A percentile compares a stretch with the other conserved stretches of the same genome.
Conservation (phyloP, 2,888 invertebrate genomes). For the Agrochola lychnidis region DNA sequence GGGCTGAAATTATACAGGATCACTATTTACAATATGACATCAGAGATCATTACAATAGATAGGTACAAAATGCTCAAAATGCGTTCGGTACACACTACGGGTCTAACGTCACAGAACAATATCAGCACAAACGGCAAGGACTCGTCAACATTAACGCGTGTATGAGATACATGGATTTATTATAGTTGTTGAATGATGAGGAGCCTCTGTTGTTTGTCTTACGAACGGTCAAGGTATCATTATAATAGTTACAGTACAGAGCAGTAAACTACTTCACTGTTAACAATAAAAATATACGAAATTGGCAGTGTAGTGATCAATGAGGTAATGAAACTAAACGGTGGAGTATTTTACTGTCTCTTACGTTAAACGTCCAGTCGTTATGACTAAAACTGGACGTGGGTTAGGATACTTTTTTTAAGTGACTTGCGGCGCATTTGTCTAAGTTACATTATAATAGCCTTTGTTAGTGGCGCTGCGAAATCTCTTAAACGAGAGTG, state of each 20-base stretch:
- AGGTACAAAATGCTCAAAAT: constrained; percentile 63
- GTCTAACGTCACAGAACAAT: constrained; percentile 47
- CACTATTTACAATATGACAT: constrained; percentile 69
- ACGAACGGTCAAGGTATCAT: constrained; percentile 29
- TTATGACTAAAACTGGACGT: constrained; percentile 10
- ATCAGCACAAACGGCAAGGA: constrained; percentile 48
- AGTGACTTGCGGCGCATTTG: constrained; percentile 28
- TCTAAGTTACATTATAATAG: constrained; percentile 32
- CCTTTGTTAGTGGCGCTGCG: constrained; percentile 9
- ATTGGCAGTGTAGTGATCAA: constrained; percentile 67
- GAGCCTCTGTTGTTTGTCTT: constrained; percentile 49
- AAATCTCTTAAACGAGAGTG: constrained; percentile 26
- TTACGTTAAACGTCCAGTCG: constrained; percentile 30
- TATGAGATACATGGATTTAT: constrained; percentile 55
- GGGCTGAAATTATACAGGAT: constrained; percentile 65
- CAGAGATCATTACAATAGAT: constrained; percentile 69
- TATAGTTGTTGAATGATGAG: constrained; percentile 48
- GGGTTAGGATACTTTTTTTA: constrained; percentile 22
- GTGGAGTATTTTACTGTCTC: constrained; percentile 58
- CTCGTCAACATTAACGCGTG: constrained; percentile 55
- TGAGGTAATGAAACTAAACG: constrained; percentile 62
- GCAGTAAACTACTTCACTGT: constrained; percentile 60
- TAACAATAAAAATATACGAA: constrained; percentile 54
- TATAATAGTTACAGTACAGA: constrained; percentile 49
- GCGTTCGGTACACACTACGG: constrained; percentile 57